Conservation (phyloP, 2,797 vertebrate species). For the Chaetodon trifasciatus region DNA sequence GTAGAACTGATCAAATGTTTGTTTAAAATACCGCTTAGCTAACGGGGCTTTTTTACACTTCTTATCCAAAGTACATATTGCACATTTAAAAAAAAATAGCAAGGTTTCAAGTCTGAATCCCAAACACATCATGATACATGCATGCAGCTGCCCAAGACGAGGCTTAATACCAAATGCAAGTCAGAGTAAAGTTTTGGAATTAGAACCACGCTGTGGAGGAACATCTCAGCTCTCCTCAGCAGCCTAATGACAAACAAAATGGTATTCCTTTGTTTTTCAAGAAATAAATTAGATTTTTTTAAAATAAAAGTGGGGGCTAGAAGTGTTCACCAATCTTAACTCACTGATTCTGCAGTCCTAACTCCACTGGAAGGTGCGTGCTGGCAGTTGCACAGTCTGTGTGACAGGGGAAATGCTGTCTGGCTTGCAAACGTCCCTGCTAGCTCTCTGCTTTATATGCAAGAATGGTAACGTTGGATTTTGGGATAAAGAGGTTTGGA, state of each 20-base stretch:
- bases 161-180: constrained; percentile 61
- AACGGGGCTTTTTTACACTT: constrained; percentile 39
- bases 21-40: constrained; percentile 39
- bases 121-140: constrained; percentile 62
- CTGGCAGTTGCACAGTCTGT: constrained; percentile 49
- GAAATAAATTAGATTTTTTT: constrained; percentile 43
- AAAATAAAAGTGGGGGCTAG: constrained; percentile 35
- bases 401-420: constrained; percentile 64
- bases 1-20: constrained; percentile 22
- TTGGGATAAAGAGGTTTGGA: constrained; percentile 67
- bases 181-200: constrained; percentile 50
- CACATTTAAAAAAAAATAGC: constrained; percentile 62
- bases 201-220: constrained; percentile 56
- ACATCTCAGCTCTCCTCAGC: constrained; percentile 61
- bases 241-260: constrained; percentile 36
- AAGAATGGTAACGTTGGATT: constrained; percentile 73
- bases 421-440: constrained; percentile 64
- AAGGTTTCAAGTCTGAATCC: constrained; percentile 73
- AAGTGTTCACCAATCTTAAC: constrained; percentile 39
- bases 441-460: constrained; percentile 63
- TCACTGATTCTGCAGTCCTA: constrained; percentile 41
- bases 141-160: constrained; percentile 70
- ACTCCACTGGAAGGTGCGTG: constrained; percentile 39
- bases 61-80: constrained; percentile 70
- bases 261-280: constrained; percentile 40